These are phyloP conservation scores for Ciconia maguari DNA, from an alignment of 2,113 vertebrate species.

Conservation along the genomic window DNA sequence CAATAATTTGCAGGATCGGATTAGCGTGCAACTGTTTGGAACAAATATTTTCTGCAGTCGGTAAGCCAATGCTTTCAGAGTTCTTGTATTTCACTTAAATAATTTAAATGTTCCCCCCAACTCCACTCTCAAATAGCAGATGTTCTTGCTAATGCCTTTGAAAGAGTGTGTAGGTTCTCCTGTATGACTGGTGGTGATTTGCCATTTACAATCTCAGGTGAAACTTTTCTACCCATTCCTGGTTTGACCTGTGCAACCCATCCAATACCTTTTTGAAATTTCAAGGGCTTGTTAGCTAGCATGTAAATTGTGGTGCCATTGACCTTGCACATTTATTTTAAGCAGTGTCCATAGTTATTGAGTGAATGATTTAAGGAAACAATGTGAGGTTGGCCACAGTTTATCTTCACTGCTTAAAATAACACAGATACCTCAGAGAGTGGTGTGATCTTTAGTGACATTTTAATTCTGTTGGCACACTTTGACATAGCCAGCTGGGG, in stretches of 20 bases:
- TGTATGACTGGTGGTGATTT: not conserved
- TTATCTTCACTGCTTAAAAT: slow-evolving; percentile 77
- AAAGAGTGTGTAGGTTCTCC: not conserved
- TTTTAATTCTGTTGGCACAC: slow-evolving; percentile 52
- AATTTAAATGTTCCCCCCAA: not conserved
- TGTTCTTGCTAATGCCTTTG: not conserved
- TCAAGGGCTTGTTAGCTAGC: not conserved
- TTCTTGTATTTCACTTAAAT: not conserved
- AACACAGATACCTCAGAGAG: slow-evolving; percentile 57
- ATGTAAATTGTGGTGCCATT: not conserved
- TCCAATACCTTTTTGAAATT: not conserved
- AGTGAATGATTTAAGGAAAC: slow-evolving; percentile 58
- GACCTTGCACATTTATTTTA: slow-evolving; percentile 67
- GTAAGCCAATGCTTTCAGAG: not conserved
- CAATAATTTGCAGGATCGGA: not conserved
- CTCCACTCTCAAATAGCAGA: not conserved
- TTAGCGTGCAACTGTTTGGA: not conserved
- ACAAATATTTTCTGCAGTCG: not conserved
- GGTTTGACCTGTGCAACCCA: not conserved
- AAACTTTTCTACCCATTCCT: not conserved
- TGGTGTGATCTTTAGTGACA: slow-evolving; percentile 58
- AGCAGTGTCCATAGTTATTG: slow-evolving; percentile 8
- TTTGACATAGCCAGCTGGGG: slow-evolving; percentile 40
- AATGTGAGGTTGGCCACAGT: slow-evolving; percentile 54
- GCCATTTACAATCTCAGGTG: not conserved